Evolutionary conservation across 2,888 invertebrate genomes (phyloP).

Genomic region (Junonia oenone): DNA sequence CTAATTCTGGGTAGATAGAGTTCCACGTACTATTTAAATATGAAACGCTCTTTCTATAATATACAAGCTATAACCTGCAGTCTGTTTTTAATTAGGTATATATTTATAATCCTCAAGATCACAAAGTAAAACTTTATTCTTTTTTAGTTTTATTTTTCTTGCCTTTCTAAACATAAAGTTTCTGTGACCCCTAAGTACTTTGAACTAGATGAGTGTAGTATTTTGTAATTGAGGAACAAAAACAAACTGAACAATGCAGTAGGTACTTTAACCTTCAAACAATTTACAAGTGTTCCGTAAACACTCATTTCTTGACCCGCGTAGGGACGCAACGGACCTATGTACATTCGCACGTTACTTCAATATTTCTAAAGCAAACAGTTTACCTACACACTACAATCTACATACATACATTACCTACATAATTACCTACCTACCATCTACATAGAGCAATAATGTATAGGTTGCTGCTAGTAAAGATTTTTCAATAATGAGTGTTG

Average conservation of each 20-base stretch:
- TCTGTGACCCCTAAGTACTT: not conserved
- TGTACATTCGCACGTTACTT: constrained; percentile 24
- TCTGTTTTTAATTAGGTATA: no score
- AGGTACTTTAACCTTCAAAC: constrained; percentile 20
- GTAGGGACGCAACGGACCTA: constrained; percentile 12
- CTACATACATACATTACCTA: not conserved
- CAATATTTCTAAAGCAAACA: constrained; percentile 7
- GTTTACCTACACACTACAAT: not conserved
- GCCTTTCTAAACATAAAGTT: no score
- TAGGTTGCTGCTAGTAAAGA: not conserved
- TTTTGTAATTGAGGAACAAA: constrained; percentile 24
- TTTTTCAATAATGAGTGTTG: no score
- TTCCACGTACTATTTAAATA: no score
- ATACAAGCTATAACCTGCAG: no score
- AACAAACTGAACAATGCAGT: constrained; percentile 24
- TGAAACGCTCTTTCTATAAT: no score
- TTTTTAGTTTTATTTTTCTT: not conserved
- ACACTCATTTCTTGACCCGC: constrained; percentile 26
- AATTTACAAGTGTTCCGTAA: constrained; percentile 28
- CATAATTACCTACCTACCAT: no score
- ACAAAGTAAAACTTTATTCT: no score
- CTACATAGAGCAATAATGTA: not conserved
- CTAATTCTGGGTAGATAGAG: no score
- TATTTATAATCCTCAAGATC: no score
- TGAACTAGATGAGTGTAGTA: constrained; percentile 21